phyloP scores from a whole-genome alignment of 2,888 invertebrate genomes.

The Cephus sareptanus region DNA sequence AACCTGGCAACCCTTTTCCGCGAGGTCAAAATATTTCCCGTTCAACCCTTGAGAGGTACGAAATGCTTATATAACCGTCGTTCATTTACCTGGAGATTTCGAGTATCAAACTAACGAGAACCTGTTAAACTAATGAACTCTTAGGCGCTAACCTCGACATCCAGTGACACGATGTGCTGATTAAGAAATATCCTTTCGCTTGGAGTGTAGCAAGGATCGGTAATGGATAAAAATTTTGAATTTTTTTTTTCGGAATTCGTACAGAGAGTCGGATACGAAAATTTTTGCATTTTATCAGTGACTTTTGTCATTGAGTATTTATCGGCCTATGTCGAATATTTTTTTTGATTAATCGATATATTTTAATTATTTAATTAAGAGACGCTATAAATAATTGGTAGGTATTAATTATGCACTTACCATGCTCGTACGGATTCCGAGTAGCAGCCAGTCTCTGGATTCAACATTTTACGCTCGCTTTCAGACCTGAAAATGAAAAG shows the following conservation, averaged over 20 bases:
- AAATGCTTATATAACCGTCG: background rate
- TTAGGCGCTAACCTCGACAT: constrained; percentile 9
- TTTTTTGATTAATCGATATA: background rate
- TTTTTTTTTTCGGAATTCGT: no score
- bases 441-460: constrained; percentile 61
- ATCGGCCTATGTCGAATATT: background rate
- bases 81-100: background rate
- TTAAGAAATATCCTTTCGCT: background rate
- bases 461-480: constrained; percentile 63
- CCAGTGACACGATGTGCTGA: constrained; percentile 1
- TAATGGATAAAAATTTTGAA: background rate
- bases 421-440: constrained; percentile 63
- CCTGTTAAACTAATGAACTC: constrained; percentile 37
- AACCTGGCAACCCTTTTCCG: background rate
- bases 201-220: background rate
- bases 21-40: background rate
- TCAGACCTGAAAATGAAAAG: constrained; percentile 55
- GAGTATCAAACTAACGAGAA: constrained; percentile 24
- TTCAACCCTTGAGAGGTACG: background rate
- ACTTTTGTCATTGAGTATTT: no score
- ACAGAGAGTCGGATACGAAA: fast-evolving
- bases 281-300: background rate
- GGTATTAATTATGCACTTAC: constrained; percentile 43
- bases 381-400: background rate
- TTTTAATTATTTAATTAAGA: background rate